Conservation (phyloP, 2,113 vertebrate species). For the Labeo catla region DNA sequence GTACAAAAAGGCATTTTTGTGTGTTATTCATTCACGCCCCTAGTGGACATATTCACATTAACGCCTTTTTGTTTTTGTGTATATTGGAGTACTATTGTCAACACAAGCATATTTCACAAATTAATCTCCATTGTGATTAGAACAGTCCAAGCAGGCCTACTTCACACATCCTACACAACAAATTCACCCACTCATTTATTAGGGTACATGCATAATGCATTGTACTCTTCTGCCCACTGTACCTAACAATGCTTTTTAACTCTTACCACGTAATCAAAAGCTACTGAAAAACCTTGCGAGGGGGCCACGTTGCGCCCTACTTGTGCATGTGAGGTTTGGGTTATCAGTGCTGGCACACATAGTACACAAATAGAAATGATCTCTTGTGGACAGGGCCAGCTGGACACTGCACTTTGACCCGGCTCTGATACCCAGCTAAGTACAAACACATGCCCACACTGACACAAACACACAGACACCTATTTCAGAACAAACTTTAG, state of each 20-base stretch:
- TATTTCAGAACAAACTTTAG: background rate
- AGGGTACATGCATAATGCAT: background rate
- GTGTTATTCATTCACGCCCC: background rate
- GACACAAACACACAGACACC: background rate
- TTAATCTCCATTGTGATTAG: background rate
- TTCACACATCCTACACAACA: slow-evolving; percentile 20
- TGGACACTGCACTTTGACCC: slow-evolving; percentile 34
- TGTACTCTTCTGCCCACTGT: background rate
- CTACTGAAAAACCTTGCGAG: background rate
- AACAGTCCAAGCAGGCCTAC: background rate
- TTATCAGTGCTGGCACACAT: background rate
- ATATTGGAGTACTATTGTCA: background rate
- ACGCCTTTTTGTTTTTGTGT: slow-evolving; percentile 1
- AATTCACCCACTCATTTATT: background rate
- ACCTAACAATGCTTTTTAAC: background rate
- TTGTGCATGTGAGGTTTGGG: slow-evolving; percentile 6
- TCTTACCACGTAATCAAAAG: background rate
- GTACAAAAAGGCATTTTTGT: background rate
- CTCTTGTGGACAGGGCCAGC: background rate
- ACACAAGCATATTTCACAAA: background rate
- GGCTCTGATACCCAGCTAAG: background rate
- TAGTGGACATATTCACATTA: background rate
- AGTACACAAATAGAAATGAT: slow-evolving; percentile 15
- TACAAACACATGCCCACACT: background rate
- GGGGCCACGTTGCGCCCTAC: background rate